Base-by-base conservation (phyloP, 2,113 vertebrate genomes). In the Coracopsis vasa region DNA sequence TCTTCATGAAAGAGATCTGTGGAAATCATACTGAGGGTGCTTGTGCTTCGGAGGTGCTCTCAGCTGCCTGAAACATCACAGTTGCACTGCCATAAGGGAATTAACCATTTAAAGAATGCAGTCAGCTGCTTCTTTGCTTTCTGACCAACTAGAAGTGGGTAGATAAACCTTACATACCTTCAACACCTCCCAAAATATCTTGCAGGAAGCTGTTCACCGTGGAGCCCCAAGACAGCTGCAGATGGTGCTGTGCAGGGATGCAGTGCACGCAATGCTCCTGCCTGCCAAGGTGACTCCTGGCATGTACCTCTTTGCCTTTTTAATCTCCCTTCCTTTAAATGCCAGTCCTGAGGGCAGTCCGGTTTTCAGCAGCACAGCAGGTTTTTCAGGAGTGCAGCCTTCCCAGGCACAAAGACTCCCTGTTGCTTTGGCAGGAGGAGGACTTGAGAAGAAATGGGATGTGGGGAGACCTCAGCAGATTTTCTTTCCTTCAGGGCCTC, bases 131-230 rank as follows among this genome's bases (percentile, higher is more conserved):
- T 29, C 42, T 83, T 72, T 58, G 44, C 27, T 70, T 73, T 73
- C 61, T 39, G 78, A 39, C 27, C 66, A 72, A 25, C 6, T n/a
- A 62, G 35, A 77, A 70, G 39, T 70, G 13, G 16, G 44, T 44
- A 42, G 44, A 53, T 64, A 53, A 37, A 79, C 28, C 27, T 66
- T 37, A 45, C 45, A 56, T 73, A 80, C 24, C n/a, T 70, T 72
- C 61, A 48, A 24, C 16, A 14, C 6, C 7, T 58, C 54, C 50
- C 35, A 6, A 23, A 5, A 39, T 42, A 47, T 73, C 73, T 87
- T 1, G 0, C n/a, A 39, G 39, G 42, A 79, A 82, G 61, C 42
- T 64, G 25, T 37, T 69, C 11, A 12, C 3, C 0, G 1, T 29
- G n/a, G 23, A 67, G 33, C 11, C 24, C 47, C 6, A 6, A 35